Conservation (phyloP, 2,797 vertebrate genomes). For the Euphonia xanthogaster region DNA sequence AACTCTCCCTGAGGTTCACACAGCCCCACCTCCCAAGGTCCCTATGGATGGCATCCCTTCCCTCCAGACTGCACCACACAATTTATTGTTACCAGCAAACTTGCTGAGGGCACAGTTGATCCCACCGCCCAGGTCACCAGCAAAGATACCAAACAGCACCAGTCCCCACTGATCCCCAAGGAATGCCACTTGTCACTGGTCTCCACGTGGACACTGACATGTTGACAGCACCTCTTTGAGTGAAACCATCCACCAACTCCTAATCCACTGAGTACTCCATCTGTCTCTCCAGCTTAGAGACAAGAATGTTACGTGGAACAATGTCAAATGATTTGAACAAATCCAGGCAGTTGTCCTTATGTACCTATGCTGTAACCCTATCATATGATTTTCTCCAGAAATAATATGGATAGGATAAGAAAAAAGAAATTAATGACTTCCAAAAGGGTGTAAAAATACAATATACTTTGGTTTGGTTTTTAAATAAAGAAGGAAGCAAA, state of each 20-base stretch:
- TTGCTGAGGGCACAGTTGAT: fast-evolving
- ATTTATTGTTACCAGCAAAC: neutral
- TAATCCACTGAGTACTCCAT: no score
- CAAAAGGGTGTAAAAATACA: neutral
- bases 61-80: no score
- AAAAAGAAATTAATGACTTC: neutral
- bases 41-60: neutral
- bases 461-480: neutral
- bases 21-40: neutral
- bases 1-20: neutral
- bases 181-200: neutral
- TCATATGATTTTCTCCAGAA: neutral
- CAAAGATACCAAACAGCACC: neutral
- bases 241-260: neutral
- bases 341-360: neutral
- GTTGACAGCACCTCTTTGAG: neutral
- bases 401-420: neutral
- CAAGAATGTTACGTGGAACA: neutral
- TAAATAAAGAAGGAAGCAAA: neutral
- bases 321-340: neutral
- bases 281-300: neutral
- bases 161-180: fast-evolving
- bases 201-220: neutral
- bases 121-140: neutral
- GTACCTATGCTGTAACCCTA: neutral